Percentiles rank a stretch among this genome's conserved stretches.
Evolutionary conservation across 1,140 invertebrate genomes (phyloP).

Genomic region (Hycleus phaleratus): DNA sequence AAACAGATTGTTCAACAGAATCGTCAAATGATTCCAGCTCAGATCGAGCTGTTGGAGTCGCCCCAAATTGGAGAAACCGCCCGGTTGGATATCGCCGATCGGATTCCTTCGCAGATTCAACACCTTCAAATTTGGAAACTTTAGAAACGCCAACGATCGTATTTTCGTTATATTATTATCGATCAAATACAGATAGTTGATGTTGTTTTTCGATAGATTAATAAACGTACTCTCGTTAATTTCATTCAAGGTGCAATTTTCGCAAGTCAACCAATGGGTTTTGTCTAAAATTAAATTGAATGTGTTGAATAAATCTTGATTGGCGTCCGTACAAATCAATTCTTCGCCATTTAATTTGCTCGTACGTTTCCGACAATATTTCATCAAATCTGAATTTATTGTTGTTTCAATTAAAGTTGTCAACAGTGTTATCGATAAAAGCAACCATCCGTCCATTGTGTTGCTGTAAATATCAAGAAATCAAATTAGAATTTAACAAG

Average conservation of each 20-base stretch:
- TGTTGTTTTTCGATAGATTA: slow-evolving; percentile 29
- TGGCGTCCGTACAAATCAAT: slow-evolving; percentile 28
- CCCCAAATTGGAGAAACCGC: slow-evolving; percentile 26
- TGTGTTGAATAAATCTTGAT: slow-evolving; percentile 25
- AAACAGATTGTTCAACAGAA: slow-evolving; percentile 30
- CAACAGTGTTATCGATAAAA: background rate
- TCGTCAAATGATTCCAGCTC: slow-evolving; percentile 28
- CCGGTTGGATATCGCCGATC: slow-evolving; percentile 23
- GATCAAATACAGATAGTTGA: slow-evolving; percentile 28
- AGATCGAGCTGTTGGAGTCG: slow-evolving; percentile 31
- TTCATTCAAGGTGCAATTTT: slow-evolving; percentile 26
- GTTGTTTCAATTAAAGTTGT: background rate
- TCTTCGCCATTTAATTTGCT: background rate
- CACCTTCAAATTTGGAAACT: slow-evolving; percentile 26
- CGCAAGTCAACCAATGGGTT: slow-evolving; percentile 31
- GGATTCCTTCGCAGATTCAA: slow-evolving; percentile 29
- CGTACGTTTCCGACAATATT: background rate
- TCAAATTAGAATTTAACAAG: no score
- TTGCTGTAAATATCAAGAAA: background rate
- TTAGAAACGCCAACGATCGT: slow-evolving; percentile 26
- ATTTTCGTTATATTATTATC: slow-evolving; percentile 18
- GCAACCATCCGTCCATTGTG: slow-evolving; percentile 8
- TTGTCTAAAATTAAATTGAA: slow-evolving; percentile 24
- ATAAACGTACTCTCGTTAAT: slow-evolving; percentile 30
- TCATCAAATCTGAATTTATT: background rate